Conservation (phyloP, 2,888 invertebrate genomes). For the Cryptus armator region DNA sequence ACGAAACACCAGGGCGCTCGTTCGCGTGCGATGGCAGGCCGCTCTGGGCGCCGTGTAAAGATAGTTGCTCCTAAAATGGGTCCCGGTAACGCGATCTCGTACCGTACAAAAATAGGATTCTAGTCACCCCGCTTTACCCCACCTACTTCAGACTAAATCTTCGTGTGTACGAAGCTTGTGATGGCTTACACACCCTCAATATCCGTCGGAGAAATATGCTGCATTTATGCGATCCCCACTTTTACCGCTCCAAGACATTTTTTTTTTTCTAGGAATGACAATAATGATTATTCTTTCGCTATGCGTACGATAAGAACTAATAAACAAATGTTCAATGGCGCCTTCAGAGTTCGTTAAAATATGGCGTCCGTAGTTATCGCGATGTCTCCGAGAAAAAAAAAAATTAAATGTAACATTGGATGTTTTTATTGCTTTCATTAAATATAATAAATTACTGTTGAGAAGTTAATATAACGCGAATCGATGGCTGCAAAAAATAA, state of each 20-base stretch:
- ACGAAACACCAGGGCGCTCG: conserved; percentile 64
- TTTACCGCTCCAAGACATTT: conserved; percentile 41
- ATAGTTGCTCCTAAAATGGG: conserved; percentile 89
- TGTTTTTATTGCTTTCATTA: no score
- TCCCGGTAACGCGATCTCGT: conserved; percentile 88
- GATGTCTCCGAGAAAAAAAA: background rate
- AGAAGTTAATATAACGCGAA: no score
- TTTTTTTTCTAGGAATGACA: conserved; percentile 39
- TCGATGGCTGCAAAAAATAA: no score
- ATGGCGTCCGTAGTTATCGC: background rate
- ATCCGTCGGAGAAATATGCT: conserved; percentile 74
- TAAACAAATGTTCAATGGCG: background rate
- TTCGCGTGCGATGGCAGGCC: conserved; percentile 73
- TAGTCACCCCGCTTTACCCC: conserved; percentile 81
- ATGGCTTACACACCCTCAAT: conserved; percentile 69
- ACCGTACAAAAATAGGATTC: conserved; percentile 86
- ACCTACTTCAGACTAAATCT: conserved; percentile 19
- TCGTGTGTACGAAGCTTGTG: conserved; percentile 39
- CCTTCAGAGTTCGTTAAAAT: background rate
- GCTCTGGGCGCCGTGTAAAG: conserved; percentile 83
- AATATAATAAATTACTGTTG: background rate
- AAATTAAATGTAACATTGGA: background rate
- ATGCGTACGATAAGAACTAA: background rate
- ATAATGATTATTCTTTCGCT: conserved; percentile 33
- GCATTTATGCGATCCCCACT: conserved; percentile 69